A percentile compares a stretch with the other conserved stretches of the same genome.
Conservation (phyloP, 1,140 invertebrate species). For the Anadara kagoshimensis region DNA sequence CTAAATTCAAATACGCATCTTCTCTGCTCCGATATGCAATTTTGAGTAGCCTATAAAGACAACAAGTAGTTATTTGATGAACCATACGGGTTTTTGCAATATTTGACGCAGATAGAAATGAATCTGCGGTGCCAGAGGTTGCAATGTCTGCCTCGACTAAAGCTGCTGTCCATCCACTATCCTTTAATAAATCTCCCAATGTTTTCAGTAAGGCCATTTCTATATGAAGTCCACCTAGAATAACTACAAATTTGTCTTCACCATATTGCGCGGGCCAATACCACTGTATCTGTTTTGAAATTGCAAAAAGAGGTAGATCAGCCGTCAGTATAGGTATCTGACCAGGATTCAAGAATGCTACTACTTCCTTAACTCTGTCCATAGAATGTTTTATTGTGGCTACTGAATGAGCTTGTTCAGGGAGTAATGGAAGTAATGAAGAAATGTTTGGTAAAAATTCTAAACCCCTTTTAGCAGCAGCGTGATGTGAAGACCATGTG, state of each 20-base stretch:
- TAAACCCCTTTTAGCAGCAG: background rate
- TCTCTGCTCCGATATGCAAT: too few species aligned
- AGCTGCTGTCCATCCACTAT: too few species aligned
- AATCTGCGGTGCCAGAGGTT: too few species aligned
- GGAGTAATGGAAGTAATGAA: slow-evolving; percentile 12
- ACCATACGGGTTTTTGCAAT: slow-evolving; percentile 6
- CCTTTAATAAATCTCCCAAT: too few species aligned
- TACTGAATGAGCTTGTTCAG: slow-evolving; percentile 7
- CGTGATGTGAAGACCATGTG: slow-evolving; percentile 12
- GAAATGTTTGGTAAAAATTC: background rate
- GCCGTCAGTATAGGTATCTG: slow-evolving; percentile 35
- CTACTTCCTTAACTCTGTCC: slow-evolving; percentile 17
- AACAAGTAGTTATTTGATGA: slow-evolving; percentile 40
- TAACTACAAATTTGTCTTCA: too few species aligned
- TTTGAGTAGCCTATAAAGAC: too few species aligned
- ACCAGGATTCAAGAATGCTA: slow-evolving; percentile 30
- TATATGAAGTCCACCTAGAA: too few species aligned
- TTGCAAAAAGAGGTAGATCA: slow-evolving; percentile 45
- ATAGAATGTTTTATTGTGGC: slow-evolving; percentile 33
- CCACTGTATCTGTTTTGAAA: too few species aligned
- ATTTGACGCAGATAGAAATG: slow-evolving; percentile 39
- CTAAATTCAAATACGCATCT: too few species aligned
- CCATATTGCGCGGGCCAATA: too few species aligned
- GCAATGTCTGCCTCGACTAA: too few species aligned
- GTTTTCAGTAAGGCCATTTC: too few species aligned